Percentiles rank a stretch among this genome's conserved stretches.
Conservation (phyloP, 2,797 vertebrate genomes). For the Oceanodroma leucorhoa region DNA sequence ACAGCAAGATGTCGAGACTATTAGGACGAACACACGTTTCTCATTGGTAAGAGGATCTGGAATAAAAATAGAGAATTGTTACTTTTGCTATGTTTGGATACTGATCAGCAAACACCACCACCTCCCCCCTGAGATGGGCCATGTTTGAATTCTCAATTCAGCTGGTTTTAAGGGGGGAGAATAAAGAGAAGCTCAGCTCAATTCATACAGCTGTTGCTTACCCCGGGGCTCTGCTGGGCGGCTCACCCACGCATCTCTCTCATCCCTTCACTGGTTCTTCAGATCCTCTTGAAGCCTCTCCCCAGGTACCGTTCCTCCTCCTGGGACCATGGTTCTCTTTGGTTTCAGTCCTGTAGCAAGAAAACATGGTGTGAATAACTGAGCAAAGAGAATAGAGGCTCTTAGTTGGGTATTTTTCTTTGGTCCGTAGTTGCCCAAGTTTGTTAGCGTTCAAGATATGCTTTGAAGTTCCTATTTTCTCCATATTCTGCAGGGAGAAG, state of each 20-base stretch:
- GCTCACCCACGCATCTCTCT: fast-evolving
- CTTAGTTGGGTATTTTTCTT: neutral
- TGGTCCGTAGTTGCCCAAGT: neutral
- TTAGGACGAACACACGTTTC: fast-evolving
- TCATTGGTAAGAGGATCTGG: neutral
- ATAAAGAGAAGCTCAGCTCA: neutral
- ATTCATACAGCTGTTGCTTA: neutral
- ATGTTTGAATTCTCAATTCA: neutral
- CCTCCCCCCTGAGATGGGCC: neutral
- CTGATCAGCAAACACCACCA: neutral
- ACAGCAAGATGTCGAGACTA: fast-evolving
- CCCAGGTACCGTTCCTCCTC: neutral
- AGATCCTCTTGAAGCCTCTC: neutral
- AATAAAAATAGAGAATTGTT: neutral
- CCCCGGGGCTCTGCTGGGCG: neutral
- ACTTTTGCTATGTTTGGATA: neutral
- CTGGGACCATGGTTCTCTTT: neutral
- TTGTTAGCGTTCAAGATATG: neutral
- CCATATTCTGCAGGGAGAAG: neutral
- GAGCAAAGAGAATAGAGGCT: neutral
- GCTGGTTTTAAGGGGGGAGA: neutral
- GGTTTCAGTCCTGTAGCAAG: neutral
- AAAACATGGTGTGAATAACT: neutral
- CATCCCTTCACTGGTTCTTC: neutral
- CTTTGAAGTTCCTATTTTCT: neutral